Base-by-base conservation (phyloP, 2,113 vertebrate species). In the Saccopteryx leptura region DNA sequence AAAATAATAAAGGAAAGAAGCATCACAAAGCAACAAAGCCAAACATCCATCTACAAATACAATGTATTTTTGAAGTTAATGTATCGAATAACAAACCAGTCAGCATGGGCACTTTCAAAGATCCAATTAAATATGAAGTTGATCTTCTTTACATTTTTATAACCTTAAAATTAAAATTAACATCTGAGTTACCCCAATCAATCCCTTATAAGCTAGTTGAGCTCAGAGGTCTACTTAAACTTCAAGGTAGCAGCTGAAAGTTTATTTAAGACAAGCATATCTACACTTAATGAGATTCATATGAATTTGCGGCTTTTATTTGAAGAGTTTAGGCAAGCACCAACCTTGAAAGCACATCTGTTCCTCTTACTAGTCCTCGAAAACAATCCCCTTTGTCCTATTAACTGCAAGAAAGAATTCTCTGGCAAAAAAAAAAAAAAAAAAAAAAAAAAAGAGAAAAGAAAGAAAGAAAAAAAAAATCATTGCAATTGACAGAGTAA, bases 291-390 rank as follows among this genome's bases (percentile, higher is more conserved):
- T 98, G 93, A 96, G 96, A 97, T 97, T 97, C 78, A 10, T 91
- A 88, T 92, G 97, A 95, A 94, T 97, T 97, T 98, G 97, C 88
- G 93, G 88, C 56, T 33, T 93, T 75, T 93, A 92, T 92, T 96
- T 89, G 61, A 97, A 93, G 89, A 97, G 90, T 98, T 97, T 92
- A 97, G 71, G 90, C 94, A 97, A 97, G 68, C 90, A 96, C 46
- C 84, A 98, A 94, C 97, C 98, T 98, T 98, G 97, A 98, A 98
- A 97, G 52, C 94, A 98, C 97, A 98, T 97, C 97, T 98, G 97
- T 98, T 98, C 78, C 96, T 97, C 83, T 97, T 97, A 69, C 91
- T 96, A 83, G 52, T 83, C 92, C 93, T 11, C 58, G 80, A 97
- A 98, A 97, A 96, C 80, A 96, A 96, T 88, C 84, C 63, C 39